Base-by-base conservation (phyloP, 2,797 vertebrate species). In the Tiaroga cobitis region DNA sequence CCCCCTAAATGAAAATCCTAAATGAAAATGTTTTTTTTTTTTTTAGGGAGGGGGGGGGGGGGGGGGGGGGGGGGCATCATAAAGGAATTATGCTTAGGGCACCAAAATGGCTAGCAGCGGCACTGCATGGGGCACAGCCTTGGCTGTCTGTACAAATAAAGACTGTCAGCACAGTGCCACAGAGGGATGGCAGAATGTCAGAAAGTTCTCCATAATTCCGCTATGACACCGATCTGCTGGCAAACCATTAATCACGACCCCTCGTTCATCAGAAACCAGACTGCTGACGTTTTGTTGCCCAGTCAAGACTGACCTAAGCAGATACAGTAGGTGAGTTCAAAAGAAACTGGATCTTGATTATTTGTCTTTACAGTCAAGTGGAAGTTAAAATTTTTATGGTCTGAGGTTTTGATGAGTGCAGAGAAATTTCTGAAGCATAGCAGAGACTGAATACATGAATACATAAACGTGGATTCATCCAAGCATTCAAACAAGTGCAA, bases 211-310 rank as follows among this genome's bases (percentile, higher is more conserved):
- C 1, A 41, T 78, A 29, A 19, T 56, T 32, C 37, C 16, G 61
- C 37, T 68, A 0, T 86, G 83, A 90, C 87, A 18, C 5, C 4
- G 7, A 69, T 85, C 39, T 19, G n/a, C 78, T 21, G 39, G 84
- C 86, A 86, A 69, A 74, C 78, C 59, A 77, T 89, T 87, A 88
- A 91, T 87, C 87, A 87, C 15, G 68, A 74, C 54, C 56, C 51
- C 68, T 32, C n/a, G 29, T 37, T 80, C 67, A 70, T 69, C 67
- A 81, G 89, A 84, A 92, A 90, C 63, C 72, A 73, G 78, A 90
- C 59, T 70, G 46, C 18, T 54, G 49, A 63, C 8, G 2, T 63
- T 77, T 51, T 74, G 39, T 16, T 67, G 18, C 54, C 85, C 70
- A 3, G 65, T 88, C 59, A 34, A 46, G 54, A 83, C 68, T 90